A percentile compares a stretch with the other conserved stretches of the same genome.
phyloP scores from a whole-genome alignment of 2,888 invertebrate species.

The Hermaeophaga mercurialis region DNA sequence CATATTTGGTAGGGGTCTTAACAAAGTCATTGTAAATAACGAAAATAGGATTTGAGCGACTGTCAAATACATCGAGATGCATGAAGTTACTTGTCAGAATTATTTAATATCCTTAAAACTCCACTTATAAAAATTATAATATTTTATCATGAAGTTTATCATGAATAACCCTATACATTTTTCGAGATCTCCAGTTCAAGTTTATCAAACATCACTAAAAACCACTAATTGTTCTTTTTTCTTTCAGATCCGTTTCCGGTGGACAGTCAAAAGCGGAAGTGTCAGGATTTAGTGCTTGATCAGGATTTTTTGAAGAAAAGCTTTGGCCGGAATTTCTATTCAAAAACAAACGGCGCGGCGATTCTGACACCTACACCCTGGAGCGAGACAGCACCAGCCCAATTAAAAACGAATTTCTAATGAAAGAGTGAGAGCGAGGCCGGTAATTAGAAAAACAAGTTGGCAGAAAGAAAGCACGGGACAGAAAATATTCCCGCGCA shows the following conservation, averaged over 20 bases:
- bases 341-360: constrained; percentile 26
- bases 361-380: constrained; percentile 25
- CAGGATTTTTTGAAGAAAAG: constrained; percentile 25
- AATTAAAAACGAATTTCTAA: constrained; percentile 41
- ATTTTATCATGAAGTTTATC: too few species aligned
- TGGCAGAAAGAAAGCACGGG: constrained; percentile 44
- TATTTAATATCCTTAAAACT: too few species aligned
- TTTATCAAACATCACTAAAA: too few species aligned
- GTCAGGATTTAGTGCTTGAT: constrained; percentile 3
- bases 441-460: constrained; percentile 52
- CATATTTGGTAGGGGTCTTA: too few species aligned
- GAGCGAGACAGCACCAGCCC: constrained; percentile 33
- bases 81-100: too few species aligned
- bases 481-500: constrained; percentile 52
- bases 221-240: background rate
- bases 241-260: background rate
- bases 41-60: too few species aligned
- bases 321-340: constrained; percentile 31
- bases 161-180: too few species aligned
- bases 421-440: constrained; percentile 42
- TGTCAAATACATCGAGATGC: too few species aligned
- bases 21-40: too few species aligned
- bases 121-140: too few species aligned
- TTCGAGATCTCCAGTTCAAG: too few species aligned
- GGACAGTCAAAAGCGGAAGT: background rate